Base-by-base conservation (phyloP, 2,113 vertebrate species). In the Reinhardtius hippoglossoides region DNA sequence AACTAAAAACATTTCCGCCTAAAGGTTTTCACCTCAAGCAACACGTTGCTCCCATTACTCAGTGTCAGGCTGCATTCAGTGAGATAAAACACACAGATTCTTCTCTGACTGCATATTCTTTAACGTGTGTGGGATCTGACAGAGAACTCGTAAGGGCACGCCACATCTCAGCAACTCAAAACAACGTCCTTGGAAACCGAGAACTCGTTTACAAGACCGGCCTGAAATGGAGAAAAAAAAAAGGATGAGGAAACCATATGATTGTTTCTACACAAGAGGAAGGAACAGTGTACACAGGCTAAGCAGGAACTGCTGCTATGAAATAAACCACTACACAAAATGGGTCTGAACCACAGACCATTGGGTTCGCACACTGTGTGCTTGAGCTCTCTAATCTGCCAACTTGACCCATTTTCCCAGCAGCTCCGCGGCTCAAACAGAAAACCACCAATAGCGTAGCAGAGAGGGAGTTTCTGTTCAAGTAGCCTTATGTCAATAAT, bases 341-440 rank as follows among this genome's bases (percentile, higher is more conserved):
- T 23, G 56, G 56, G 31, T 35, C 24, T 12, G 37, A 57, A 71
- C 61, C 37, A 67, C 63, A 68, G 76, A 76, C 58, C 50, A 23
- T 4, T 54, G 63, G 27, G 54, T 80, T 82, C 82, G 74, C 75
- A 83, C 72, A 12, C 16, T 71, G 61, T 68, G 44, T 61, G 35
- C 74, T 56, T 64, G 52, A 64, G 61, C 68, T 54, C 74, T 75
- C 70, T 88, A 77, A 80, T 46, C 63, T 58, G 58, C n/a, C 31
- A 35, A 79, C 77, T 84, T 88, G 88, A 90, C 70, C 78, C 72
- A 86, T 78, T 87, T 56, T 86, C 37, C 65, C 46, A 26, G 52
- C 21, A 57, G 67, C 55, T 52, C 54, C 0, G 1, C 18, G 35
- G 23, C 21, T 63, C 40, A 71, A 78, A 74, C 16, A 77, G 5